Conservation (phyloP, 2,113 vertebrate species). For the Austrofundulus limnaeus region DNA sequence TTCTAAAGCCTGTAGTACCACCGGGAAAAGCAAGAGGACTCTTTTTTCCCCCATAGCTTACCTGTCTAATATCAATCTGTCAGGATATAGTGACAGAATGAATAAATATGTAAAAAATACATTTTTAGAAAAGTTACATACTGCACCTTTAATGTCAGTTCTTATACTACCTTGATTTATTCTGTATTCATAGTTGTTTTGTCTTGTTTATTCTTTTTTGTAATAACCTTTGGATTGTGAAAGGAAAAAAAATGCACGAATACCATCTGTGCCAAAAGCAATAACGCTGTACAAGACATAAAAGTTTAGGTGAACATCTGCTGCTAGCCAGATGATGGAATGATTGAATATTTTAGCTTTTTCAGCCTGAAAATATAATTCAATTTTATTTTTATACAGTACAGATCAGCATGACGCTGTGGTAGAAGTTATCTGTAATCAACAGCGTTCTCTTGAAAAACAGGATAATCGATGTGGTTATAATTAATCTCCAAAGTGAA, state of each 20-base stretch:
- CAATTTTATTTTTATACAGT: background rate
- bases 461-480: background rate
- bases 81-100: too few species aligned
- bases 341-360: background rate
- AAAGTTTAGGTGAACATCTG: background rate
- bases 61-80: too few species aligned
- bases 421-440: background rate
- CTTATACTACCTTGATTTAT: too few species aligned
- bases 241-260: background rate
- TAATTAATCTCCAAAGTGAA: background rate
- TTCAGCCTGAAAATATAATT: background rate
- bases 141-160: too few species aligned
- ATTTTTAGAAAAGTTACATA: too few species aligned
- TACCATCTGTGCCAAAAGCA: background rate
- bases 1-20: too few species aligned
- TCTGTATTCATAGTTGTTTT: too few species aligned
- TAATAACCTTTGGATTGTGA: background rate
- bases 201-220: too few species aligned
- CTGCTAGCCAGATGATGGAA: background rate
- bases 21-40: too few species aligned
- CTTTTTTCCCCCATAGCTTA: too few species aligned
- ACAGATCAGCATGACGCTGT: background rate
- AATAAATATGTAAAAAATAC: too few species aligned
- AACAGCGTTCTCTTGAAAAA: background rate
- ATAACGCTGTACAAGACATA: background rate